Base-by-base conservation (phyloP, 2,797 vertebrate genomes). In the Argyrosomus regius region DNA sequence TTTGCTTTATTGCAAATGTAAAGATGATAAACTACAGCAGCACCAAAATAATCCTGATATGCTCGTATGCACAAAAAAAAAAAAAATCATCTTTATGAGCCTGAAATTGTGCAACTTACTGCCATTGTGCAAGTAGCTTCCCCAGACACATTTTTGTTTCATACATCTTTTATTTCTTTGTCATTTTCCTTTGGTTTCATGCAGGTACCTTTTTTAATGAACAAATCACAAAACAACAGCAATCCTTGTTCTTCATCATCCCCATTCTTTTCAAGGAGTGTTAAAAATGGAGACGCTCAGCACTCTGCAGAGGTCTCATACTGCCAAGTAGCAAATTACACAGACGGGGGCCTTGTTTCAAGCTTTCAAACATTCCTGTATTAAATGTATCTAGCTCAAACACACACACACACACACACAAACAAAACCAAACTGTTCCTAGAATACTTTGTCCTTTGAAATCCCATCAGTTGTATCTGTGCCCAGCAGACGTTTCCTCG, bases 401-500 rank as follows among this genome's bases (percentile, higher is more conserved):
- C 39, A 45, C 56, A 53, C 43, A 54, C 35, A 46, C 68, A 20
- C 43, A 57, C 35, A 49, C 50, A 41, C 49, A 31, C 39, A 49
- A 31, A 31, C 6, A 31, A 6, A 31, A 31, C 1, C 35, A 39
- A 39, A 39, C 35, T 39, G 49, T 56, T 69, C 18, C 39, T 7
- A 9, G 20, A 49, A 54, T 5, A 0, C 16, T 61, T 62, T 72
- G 13, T 69, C 57, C 39, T 16, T 48, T 4, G 1, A 46, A 61
- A 48, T 61, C 48, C 31, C 10, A 24, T 66, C 20, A 24, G 13
- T 45, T 46, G 41, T 53, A 63, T 78, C 46, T 53, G 46, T 68
- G 48, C 54, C 46, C 41, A 75, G 78, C 46, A 65, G 31, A 81
- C 16, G 46, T 77, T 76, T 87, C 79, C 67, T 88, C 56, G 4